Percentiles rank a stretch among this genome's conserved stretches.
Evolutionary conservation across 1,140 invertebrate species (phyloP).

Genomic region (Hylaeus anthracinus): DNA sequence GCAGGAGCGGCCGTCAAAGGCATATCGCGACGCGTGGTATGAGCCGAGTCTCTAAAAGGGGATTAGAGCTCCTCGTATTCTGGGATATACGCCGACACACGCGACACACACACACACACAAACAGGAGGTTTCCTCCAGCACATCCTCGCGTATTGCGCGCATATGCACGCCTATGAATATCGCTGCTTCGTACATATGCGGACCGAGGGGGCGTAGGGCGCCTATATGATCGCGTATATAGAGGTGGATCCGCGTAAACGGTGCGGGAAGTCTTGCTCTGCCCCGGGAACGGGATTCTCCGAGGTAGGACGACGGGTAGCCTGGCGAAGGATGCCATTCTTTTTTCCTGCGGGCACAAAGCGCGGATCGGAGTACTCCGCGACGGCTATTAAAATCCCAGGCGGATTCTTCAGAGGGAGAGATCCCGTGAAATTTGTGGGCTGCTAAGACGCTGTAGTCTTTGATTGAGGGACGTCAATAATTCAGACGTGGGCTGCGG

Average conservation of each 20-base stretch:
- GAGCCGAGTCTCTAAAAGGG: constrained; percentile 77
- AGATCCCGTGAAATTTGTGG: neutral
- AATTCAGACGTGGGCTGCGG: no score
- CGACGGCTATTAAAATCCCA: constrained; percentile 25
- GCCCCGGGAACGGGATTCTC: constrained; percentile 56
- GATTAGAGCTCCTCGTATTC: constrained; percentile 78
- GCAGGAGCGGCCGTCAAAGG: constrained; percentile 77
- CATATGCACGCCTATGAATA: constrained; percentile 24
- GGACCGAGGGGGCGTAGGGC: neutral
- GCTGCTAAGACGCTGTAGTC: no score
- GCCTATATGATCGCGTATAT: neutral
- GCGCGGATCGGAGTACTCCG: constrained; percentile 12
- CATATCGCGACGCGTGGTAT: constrained; percentile 76
- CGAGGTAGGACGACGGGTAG: constrained; percentile 53
- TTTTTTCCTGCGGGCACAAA: constrained; percentile 41
- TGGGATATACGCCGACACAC: constrained; percentile 61
- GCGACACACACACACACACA: neutral
- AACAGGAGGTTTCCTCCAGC: neutral
- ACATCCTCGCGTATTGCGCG: neutral
- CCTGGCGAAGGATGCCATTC: constrained; percentile 28
- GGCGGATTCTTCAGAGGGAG: neutral
- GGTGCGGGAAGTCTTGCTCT: constrained; percentile 52
- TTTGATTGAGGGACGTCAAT: neutral
- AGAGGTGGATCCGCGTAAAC: constrained; percentile 35
- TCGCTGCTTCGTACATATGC: constrained; percentile 26